Evolutionary conservation across 2,888 invertebrate genomes (phyloP).

Genomic region (Abrostola triplasia): DNA sequence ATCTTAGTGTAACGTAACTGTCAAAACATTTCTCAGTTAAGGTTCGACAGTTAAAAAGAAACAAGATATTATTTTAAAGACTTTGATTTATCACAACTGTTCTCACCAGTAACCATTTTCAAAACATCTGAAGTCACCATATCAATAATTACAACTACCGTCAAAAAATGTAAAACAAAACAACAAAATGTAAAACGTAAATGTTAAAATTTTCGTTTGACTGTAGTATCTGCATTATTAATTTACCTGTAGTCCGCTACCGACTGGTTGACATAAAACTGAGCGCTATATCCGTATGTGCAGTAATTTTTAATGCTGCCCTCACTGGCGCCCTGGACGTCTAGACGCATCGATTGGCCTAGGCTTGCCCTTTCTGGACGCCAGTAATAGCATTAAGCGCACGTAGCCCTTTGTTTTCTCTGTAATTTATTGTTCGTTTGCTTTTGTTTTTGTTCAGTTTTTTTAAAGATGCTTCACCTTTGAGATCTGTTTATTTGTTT

Average conservation of each 20-base stretch:
- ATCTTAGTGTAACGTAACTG: not conserved
- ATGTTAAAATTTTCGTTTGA: constrained; percentile 44
- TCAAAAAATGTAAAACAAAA: too few species aligned
- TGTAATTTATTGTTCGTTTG: constrained; percentile 50
- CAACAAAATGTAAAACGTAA: too few species aligned
- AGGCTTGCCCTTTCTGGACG: constrained; percentile 65
- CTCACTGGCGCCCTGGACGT: constrained; percentile 64
- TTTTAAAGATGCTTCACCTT: not conserved
- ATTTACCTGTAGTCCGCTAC: constrained; percentile 30
- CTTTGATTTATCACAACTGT: too few species aligned
- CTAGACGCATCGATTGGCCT: constrained; percentile 85
- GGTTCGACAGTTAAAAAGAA: too few species aligned
- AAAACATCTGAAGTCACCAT: not conserved
- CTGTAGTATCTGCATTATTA: constrained; percentile 37
- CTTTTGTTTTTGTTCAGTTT: constrained; percentile 13
- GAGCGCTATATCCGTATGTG: constrained; percentile 45
- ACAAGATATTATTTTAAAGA: too few species aligned
- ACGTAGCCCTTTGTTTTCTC: constrained; percentile 60
- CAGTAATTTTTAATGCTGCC: constrained; percentile 61
- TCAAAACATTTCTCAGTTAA: too few species aligned
- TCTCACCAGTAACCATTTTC: too few species aligned
- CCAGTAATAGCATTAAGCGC: constrained; percentile 70
- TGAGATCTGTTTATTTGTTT: constrained; percentile 4
- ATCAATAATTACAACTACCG: constrained; percentile 29
- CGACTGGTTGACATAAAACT: constrained; percentile 34